These are phyloP conservation scores for Rhinolophus sinicus DNA, from an alignment of 2,113 vertebrate species.

Conservation along the genomic window DNA sequence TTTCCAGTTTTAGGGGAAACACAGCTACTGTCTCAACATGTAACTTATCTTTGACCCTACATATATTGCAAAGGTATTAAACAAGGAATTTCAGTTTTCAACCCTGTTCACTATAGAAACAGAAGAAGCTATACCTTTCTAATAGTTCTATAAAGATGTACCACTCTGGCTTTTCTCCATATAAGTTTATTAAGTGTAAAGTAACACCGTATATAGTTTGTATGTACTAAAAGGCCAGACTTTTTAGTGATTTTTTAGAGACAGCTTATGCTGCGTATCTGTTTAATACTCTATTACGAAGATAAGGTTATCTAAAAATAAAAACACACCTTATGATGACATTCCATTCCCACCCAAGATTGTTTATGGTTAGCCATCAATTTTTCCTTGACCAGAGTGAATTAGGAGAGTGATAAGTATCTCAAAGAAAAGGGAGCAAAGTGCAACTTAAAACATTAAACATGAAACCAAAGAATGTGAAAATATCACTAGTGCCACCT, in stretches of 20 bases:
- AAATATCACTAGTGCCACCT: slow-evolving; percentile 84
- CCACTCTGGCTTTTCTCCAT: slow-evolving; percentile 62
- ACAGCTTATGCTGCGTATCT: slow-evolving; percentile 36
- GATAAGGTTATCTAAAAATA: slow-evolving; percentile 71
- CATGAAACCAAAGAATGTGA: slow-evolving; percentile 84
- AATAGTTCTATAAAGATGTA: slow-evolving; percentile 14
- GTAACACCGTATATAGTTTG: not conserved
- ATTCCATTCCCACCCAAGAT: slow-evolving; percentile 67
- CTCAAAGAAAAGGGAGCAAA: slow-evolving; percentile 80
- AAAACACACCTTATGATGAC: slow-evolving; percentile 53
- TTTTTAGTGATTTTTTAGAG: slow-evolving; percentile 53
- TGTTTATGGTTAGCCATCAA: slow-evolving; percentile 85
- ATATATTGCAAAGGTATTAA: slow-evolving; percentile 72
- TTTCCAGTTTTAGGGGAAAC: slow-evolving; percentile 73
- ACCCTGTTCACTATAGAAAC: slow-evolving; percentile 62
- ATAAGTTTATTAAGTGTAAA: slow-evolving; percentile 65
- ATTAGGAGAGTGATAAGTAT: slow-evolving; percentile 84
- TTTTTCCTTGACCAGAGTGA: slow-evolving; percentile 77
- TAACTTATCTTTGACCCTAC: slow-evolving; percentile 71
- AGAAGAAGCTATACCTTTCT: not conserved
- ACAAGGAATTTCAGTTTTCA: slow-evolving; percentile 79
- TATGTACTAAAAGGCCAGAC: slow-evolving; percentile 60
- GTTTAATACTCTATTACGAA: slow-evolving; percentile 71
- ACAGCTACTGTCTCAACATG: slow-evolving; percentile 70
- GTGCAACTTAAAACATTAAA: slow-evolving; percentile 83